A percentile compares a stretch with the other conserved stretches of the same genome.
Conservation (phyloP, 2,888 invertebrate species). For the Nephrotoma appendiculata region DNA sequence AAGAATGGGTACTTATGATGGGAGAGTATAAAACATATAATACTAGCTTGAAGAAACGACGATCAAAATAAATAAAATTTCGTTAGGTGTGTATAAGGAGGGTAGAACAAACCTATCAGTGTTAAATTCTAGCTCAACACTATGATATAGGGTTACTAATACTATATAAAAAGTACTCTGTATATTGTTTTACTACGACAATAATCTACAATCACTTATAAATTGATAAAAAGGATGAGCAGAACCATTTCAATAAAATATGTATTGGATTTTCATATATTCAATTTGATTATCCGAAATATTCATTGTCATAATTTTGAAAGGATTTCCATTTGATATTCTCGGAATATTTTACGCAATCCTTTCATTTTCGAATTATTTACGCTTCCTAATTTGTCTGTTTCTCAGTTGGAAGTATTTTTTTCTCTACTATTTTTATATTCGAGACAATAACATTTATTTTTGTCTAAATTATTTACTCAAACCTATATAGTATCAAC, state of each 20-base stretch:
- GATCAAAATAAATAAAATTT: not conserved
- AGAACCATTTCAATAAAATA: not conserved
- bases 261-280: not conserved
- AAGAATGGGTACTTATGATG: not conserved
- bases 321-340: not conserved
- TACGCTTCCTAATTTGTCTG: not conserved
- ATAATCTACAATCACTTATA: not conserved
- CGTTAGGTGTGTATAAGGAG: not conserved
- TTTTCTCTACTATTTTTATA: not conserved
- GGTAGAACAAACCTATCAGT: not conserved
- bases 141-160: not conserved
- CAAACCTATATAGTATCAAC: not conserved
- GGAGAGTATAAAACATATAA: not conserved
- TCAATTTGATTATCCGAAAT: not conserved
- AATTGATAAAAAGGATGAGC: not conserved
- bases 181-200: not conserved
- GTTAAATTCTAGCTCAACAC: not conserved
- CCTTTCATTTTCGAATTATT: not conserved
- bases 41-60: not conserved
- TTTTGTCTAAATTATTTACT: not conserved
- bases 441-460: not conserved
- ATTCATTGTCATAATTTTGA: not conserved
- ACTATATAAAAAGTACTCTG: not conserved
- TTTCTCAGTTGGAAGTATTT: not conserved
- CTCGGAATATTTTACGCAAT: not conserved